Conservation (phyloP, 2,888 invertebrate species). For the Thera obeliscata region DNA sequence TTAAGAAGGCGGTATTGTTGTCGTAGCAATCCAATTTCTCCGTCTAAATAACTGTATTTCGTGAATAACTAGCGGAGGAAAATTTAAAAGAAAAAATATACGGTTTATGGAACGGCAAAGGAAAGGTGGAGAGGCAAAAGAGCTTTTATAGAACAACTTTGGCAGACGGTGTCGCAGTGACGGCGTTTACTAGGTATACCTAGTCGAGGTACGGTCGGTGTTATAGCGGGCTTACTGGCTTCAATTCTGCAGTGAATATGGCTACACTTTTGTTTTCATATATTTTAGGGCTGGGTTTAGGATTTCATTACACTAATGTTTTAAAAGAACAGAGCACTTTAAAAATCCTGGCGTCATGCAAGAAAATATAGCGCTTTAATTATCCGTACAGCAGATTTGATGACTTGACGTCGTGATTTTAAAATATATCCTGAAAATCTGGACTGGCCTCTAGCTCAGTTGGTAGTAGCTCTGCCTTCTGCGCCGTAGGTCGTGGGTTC, state of each 20-base stretch:
- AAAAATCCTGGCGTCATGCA: too few species aligned
- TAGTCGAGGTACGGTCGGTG: slow-evolving; percentile 48
- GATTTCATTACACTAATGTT: too few species aligned
- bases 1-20: slow-evolving; percentile 41
- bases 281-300: background rate
- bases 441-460: too few species aligned
- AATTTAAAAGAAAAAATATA: slow-evolving; percentile 53
- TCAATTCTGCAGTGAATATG: background rate
- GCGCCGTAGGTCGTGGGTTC: too few species aligned
- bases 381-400: too few species aligned
- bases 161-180: slow-evolving; percentile 70
- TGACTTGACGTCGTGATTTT: too few species aligned
- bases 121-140: slow-evolving; percentile 75
- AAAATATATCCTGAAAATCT: too few species aligned
- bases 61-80: slow-evolving; percentile 54
- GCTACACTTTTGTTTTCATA: too few species aligned
- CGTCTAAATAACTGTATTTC: slow-evolving; percentile 47
- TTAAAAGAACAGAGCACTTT: too few species aligned
- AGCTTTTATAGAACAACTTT: slow-evolving; percentile 79
- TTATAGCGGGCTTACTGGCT: slow-evolving; percentile 44
- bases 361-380: too few species aligned
- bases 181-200: slow-evolving; percentile 64
- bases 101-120: slow-evolving; percentile 70
- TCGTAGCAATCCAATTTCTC: slow-evolving; percentile 42
- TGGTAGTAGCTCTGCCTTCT: too few species aligned